Evolutionary conservation across 1,140 invertebrate genomes (phyloP), one percentile per base, ranked within the genome.

Genomic region (Aphis gossypii): DNA sequence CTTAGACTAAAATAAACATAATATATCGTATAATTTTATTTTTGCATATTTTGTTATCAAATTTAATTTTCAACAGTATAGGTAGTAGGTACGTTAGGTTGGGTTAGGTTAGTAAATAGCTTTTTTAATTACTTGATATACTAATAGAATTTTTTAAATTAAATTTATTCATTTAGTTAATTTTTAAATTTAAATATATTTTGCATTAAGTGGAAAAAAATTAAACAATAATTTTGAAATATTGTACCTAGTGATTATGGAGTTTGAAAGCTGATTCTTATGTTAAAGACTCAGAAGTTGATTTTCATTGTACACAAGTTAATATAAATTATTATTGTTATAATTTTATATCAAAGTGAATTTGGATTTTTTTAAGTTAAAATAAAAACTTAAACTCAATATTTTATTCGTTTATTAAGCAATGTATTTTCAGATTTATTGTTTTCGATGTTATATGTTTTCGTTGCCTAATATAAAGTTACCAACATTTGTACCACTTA

Each of bases 61-160:
- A n/a, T 76, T n/a, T 76, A 76, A 76, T 76, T 76, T 76, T 76
- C 60, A 76, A 76, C 60, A n/a, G n/a, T 68, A 51, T 51, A 18
- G 14, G 18, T 20, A 18, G 30, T 14, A 68, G 11, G 11, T n/a
- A 18, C n/a, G 30, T n/a, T 41, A 41, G 38, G 38, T 41, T 41
- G 11, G 1, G 0, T 11, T 46, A 46, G 48, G 48, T 51, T 51
- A 51, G 18, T 14, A 51, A 14, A 51, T 51, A n/a, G 30, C 11
- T 68, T 68, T 76, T 76, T 76, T 76, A 76, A 18, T 76, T n/a
- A 76, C 30, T n/a, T n/a, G 14, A n/a, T 18, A n/a, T 18, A 76
- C 5, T 76, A 18, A 68, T 68, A n/a, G 14, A n/a, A 14, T n/a
- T 76, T 76, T 68, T 76, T n/a, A 2, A 76, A 35, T 76, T 76